These are phyloP conservation scores for Tanytarsus gracilentus DNA, from an alignment of 2,888 invertebrate genomes.

Conservation along the genomic window DNA sequence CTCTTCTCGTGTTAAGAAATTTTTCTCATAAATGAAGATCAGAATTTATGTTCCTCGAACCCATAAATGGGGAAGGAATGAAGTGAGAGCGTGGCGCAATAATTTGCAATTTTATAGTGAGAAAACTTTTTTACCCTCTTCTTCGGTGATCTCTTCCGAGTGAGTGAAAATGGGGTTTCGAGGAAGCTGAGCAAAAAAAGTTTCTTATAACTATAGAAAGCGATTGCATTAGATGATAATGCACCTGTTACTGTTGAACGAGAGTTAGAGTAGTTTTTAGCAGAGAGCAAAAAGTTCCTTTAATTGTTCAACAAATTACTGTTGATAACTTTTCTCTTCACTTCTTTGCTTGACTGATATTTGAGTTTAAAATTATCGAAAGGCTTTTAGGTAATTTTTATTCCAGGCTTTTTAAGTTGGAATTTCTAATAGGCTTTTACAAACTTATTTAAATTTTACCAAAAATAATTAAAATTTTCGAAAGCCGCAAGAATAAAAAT, in stretches of 20 bases:
- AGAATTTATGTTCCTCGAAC: constrained; percentile 3
- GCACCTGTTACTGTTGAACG: background rate
- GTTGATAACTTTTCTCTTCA: background rate
- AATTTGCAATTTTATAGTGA: constrained; percentile 13
- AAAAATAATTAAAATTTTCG: no score
- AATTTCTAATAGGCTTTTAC: no score
- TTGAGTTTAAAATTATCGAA: no score
- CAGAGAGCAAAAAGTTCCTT: background rate
- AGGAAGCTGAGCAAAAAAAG: no score
- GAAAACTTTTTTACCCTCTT: background rate
- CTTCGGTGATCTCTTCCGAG: no score
- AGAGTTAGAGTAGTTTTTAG: background rate
- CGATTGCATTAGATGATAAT: constrained; percentile 7
- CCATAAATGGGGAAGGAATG: background rate
- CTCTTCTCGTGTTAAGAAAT: background rate
- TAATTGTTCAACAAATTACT: constrained; percentile 13
- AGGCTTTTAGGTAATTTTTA: no score
- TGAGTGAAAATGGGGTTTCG: no score
- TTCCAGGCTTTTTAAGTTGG: no score
- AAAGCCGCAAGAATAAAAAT: no score
- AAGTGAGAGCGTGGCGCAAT: constrained; percentile 3
- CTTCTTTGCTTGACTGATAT: no score
- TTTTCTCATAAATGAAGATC: constrained; percentile 2
- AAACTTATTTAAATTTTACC: no score
- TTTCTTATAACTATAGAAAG: no score